Percentiles rank a stretch among this genome's conserved stretches.
These are phyloP conservation scores for Gerris lacustris DNA, from an alignment of 2,888 invertebrate genomes.

Conservation along the genomic window DNA sequence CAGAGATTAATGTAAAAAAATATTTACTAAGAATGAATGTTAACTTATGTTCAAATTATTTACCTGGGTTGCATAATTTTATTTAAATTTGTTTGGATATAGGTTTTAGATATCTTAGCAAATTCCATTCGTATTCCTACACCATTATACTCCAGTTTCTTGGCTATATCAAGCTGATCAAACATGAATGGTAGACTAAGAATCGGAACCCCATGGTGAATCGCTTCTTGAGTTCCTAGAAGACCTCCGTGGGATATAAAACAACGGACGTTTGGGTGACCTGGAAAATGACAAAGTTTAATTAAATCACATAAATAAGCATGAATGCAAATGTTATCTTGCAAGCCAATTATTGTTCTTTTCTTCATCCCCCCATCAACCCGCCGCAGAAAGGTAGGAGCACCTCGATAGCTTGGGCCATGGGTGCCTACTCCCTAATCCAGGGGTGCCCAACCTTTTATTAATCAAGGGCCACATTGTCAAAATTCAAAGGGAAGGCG, in stretches of 20 bases:
- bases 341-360: too few relatives aligned
- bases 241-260: constrained; percentile 12
- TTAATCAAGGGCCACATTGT: too few relatives aligned
- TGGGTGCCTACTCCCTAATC: too few relatives aligned
- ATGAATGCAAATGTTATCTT: too few relatives aligned
- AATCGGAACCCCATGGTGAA: constrained; percentile 13
- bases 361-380: too few relatives aligned
- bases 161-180: constrained; percentile 4
- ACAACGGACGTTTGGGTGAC: constrained; percentile 10
- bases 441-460: too few relatives aligned
- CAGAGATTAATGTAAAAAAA: too few relatives aligned
- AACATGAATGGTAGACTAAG: constrained; percentile 5
- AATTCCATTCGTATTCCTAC: not conserved
- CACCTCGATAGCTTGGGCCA: too few relatives aligned
- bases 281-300: constrained; percentile 5
- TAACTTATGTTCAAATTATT: not conserved
- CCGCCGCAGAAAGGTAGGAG: too few relatives aligned
- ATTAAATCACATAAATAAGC: too few relatives aligned
- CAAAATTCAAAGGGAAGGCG: too few relatives aligned
- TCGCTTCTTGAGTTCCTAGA: constrained; percentile 11
- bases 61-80: not conserved
- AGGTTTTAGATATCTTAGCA: constrained; percentile 5
- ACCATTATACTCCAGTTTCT: not conserved
- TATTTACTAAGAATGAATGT: too few relatives aligned
- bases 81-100: constrained; percentile 19